Base-by-base conservation (phyloP, 2,113 vertebrate genomes). In the Delphinus delphis region DNA sequence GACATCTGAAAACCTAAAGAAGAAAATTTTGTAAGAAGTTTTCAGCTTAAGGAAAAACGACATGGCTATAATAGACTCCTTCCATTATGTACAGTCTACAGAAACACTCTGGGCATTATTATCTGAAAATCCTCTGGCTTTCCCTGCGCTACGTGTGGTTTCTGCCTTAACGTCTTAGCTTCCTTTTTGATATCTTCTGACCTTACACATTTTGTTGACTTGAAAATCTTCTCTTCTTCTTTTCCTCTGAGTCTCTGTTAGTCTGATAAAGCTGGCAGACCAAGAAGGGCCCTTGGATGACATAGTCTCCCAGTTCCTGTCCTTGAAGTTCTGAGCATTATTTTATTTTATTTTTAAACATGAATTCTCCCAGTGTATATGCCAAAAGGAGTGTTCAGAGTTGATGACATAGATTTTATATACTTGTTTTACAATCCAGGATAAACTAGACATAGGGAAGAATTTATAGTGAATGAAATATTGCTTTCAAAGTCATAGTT, bases 261-360 rank as follows among this genome's bases (percentile, higher is more conserved):
- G 33, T 77, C 7, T 55, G 44, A 18, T 83, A 33, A 65, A 88
- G 38, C 53, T 84, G 10, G 12, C 21, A 26, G 31, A 7, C 44
- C 73, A 11, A 65, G 63, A 85, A 77, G 26, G 41, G 33, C 14
- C 68, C 53, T 77, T 77, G 80, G 76, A 55, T 68, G 38, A n/a
- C 33, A 63, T 8, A 58, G 60, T 38, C 68, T 87, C 25, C 9
- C 23, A 14, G 3, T 83, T 87, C 31, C 85, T 15, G 17, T 25
- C 62, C 31, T 68, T 76, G 67, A 86, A 73, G 5, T 85, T 86
- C 58, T 47, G 13, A 89, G 60, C 41, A 17, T 73, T 70, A 50
- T 85, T 89, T 77, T 76, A 67, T 84, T 83, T 97, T 63, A 55
- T 87, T 83, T 96, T 97, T 74, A 93, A 84, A 47, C 38, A 62